A percentile compares a stretch with the other conserved stretches of the same genome.
These are phyloP conservation scores for Acrocephalus kingi DNA, from an alignment of 2,113 vertebrate genomes.

Conservation along the genomic window DNA sequence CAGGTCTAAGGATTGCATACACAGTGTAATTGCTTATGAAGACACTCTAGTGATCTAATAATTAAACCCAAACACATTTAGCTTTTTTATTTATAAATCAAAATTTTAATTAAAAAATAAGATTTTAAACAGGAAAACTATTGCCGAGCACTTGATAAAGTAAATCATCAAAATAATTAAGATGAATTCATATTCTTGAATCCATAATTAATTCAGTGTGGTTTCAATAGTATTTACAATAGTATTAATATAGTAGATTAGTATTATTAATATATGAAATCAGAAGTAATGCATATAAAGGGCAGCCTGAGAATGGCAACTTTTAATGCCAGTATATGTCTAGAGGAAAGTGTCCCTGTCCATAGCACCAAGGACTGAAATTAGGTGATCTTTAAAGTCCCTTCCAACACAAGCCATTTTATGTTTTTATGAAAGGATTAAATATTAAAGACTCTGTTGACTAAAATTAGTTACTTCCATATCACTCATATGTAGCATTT, in stretches of 20 bases:
- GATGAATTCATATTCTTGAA: neutral
- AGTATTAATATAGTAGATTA: neutral
- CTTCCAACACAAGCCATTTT: neutral
- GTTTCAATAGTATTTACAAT: neutral
- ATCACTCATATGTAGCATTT: neutral
- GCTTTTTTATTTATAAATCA: neutral
- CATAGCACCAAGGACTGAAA: neutral
- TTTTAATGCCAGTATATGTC: neutral
- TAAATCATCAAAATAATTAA: neutral
- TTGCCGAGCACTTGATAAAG: neutral
- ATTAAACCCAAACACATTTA: neutral
- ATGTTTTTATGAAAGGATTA: neutral
- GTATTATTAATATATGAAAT: neutral
- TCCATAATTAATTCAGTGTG: neutral
- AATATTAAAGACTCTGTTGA: neutral
- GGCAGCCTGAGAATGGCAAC: neutral
- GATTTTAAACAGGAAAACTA: neutral
- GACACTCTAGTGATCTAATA: neutral
- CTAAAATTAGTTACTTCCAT: neutral
- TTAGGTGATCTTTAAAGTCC: neutral
- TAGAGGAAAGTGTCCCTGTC: neutral
- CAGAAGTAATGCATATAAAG: neutral
- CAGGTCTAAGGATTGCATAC: neutral
- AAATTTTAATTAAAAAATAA: neutral
- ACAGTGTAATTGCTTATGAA: neutral